phyloP scores from a whole-genome alignment of 2,888 invertebrate genomes.

The Eupithecia tripunctaria region DNA sequence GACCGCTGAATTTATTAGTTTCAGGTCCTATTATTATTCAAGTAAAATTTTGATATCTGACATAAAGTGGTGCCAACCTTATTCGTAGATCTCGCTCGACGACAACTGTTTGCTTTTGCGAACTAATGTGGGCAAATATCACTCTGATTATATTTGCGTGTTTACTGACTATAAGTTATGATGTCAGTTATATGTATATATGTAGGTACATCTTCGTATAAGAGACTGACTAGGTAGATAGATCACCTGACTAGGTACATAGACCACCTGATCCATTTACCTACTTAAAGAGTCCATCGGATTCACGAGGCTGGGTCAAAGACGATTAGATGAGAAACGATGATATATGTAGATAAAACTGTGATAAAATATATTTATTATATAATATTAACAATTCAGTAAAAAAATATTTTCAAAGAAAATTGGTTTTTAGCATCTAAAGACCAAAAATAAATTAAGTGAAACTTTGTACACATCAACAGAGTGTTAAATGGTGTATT shows the following conservation, averaged over 20 bases:
- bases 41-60: not conserved
- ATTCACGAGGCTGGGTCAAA: not conserved
- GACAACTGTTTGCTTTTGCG: constrained; percentile 6
- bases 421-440: not conserved
- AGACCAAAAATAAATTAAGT: not conserved
- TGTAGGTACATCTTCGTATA: not conserved
- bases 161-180: constrained; percentile 18
- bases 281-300: not conserved
- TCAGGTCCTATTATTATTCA: not conserved
- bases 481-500: not conserved
- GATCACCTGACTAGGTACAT: too few relatives aligned
- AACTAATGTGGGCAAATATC: constrained; percentile 29
- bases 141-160: constrained; percentile 19
- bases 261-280: too few relatives aligned
- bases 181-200: not conserved
- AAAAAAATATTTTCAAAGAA: not conserved
- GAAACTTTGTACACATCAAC: not conserved
- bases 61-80: not conserved
- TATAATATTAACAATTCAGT: too few relatives aligned
- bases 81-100: not conserved
- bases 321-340: not conserved
- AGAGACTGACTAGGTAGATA: not conserved
- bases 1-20: not conserved
- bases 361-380: not conserved
- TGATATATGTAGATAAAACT: not conserved